A percentile compares a stretch with the other conserved stretches of the same genome.
Evolutionary conservation across 2,888 invertebrate species (phyloP).

Genomic region (Ormyrus rosae): DNA sequence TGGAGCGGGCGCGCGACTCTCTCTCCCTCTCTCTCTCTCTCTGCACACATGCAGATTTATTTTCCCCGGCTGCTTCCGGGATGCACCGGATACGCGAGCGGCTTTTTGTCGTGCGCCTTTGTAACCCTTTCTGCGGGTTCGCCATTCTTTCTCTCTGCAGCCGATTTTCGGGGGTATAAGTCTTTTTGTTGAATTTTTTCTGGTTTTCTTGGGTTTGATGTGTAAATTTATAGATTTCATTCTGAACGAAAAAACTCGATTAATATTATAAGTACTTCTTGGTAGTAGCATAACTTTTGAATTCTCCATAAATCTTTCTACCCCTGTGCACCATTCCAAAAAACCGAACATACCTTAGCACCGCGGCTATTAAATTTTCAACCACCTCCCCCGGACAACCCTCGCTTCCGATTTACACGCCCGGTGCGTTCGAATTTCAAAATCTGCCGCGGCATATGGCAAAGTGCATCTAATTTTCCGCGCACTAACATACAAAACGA

Average conservation of each 20-base stretch:
- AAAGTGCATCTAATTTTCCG: background rate
- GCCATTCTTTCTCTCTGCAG: background rate
- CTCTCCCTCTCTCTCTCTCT: background rate
- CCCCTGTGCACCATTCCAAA: background rate
- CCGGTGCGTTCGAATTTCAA: constrained; percentile 26
- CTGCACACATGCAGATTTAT: constrained; percentile 16
- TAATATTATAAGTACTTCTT: background rate
- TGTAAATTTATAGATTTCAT: too few species aligned
- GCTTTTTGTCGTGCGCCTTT: too few species aligned
- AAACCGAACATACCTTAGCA: too few species aligned
- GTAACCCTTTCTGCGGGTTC: background rate
- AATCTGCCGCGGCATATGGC: constrained; percentile 34
- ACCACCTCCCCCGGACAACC: too few species aligned
- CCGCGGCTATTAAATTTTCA: too few species aligned
- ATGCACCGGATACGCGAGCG: constrained; percentile 29
- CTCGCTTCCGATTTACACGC: constrained; percentile 34
- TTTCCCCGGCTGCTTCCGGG: constrained; percentile 15
- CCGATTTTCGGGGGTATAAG: background rate
- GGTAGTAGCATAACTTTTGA: too few species aligned
- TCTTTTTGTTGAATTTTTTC: background rate
- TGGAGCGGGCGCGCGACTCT: constrained; percentile 13
- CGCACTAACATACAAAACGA: background rate
- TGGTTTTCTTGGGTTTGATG: background rate
- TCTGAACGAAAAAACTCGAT: background rate
- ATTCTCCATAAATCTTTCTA: constrained; percentile 4